Percentiles rank a stretch among this genome's conserved stretches.
Evolutionary conservation across 2,888 invertebrate genomes (phyloP).

Genomic region (Cephus rjabovi): DNA sequence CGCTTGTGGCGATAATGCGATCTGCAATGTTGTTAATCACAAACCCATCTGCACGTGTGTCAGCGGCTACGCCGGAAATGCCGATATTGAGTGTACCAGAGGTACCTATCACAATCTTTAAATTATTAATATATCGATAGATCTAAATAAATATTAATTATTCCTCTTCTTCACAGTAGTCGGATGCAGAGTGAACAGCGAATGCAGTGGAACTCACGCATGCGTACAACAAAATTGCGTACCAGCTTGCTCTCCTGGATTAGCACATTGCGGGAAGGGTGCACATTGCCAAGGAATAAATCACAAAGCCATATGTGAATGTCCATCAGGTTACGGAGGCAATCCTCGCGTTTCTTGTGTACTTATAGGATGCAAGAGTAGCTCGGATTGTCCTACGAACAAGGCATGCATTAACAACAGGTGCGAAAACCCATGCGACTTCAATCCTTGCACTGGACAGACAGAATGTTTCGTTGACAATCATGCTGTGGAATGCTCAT

Average conservation of each 20-base stretch:
- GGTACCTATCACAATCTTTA: conserved; percentile 51
- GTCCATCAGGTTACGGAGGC: conserved; percentile 83
- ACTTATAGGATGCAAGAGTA: conserved; percentile 82
- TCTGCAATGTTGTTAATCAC: conserved; percentile 86
- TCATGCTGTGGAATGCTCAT: conserved; percentile 83
- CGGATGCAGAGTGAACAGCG: conserved; percentile 79
- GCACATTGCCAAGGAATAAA: conserved; percentile 85
- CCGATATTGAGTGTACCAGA: conserved; percentile 82
- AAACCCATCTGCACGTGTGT: conserved; percentile 89
- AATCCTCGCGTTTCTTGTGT: conserved; percentile 84
- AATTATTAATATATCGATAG: not conserved
- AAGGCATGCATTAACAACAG: conserved; percentile 85
- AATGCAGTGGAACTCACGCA: conserved; percentile 85
- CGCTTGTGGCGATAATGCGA: conserved; percentile 85
- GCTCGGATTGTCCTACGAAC: conserved; percentile 84
- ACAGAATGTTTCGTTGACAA: conserved; percentile 82
- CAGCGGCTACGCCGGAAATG: conserved; percentile 86
- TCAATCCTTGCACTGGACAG: conserved; percentile 77
- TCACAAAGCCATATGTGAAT: conserved; percentile 87
- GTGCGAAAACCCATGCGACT: conserved; percentile 81
- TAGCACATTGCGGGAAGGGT: conserved; percentile 80
- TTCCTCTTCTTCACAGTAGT: conserved; percentile 58
- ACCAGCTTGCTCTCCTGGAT: conserved; percentile 77
- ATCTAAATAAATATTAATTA: conserved; percentile 6
- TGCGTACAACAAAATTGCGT: conserved; percentile 87